Evolutionary conservation across 2,888 invertebrate genomes (phyloP), one percentile per base, ranked within the genome.

Genomic region (Villa cingulata): DNA sequence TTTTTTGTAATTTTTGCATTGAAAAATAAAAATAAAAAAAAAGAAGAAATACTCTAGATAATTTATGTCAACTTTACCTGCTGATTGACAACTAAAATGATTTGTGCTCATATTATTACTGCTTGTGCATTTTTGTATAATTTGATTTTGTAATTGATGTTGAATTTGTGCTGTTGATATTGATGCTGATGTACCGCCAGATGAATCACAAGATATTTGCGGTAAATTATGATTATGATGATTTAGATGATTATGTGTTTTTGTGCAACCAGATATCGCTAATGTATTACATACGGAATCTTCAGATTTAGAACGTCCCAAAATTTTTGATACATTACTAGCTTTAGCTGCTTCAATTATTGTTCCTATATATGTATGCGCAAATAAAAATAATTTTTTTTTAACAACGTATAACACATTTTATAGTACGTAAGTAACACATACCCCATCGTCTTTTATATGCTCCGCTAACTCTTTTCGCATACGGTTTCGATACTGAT

Each of bases 271-370:
- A 14, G 46, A 9, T 14, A 46, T 41, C 47, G 70, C 43, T 38
- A 47, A 69, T 36, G 73, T 69, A 58, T 74, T 75, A 58, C 76
- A 80, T 45, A 89, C 86, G 12, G 88, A 89, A 66, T 89, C 89
- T 68, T 89, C 88, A 3, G 88, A 88, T 55, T 82, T 74, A 41
- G 81, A 81, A 55, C 85, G 76, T 29, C 87, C 86, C 54, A 88
- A 83, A 59, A 89, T 75, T 53, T 85, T 76, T 23, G 85, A 82
- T 43, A 88, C 85, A 58, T 81, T 77, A 27, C 86, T 86, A 51
- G 82, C 80, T 61, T 85, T 84, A 38, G 89, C 87, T 41, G 89
- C 88, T 64, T 89, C 88, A 62, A 89, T 88, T 51, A 89, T 73
- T 37, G 88, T 87, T 51, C 67, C 66, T 66, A 15, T 23, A 23